Base-by-base conservation (phyloP, 2,113 vertebrate species). In the Excalfactoria chinensis region DNA sequence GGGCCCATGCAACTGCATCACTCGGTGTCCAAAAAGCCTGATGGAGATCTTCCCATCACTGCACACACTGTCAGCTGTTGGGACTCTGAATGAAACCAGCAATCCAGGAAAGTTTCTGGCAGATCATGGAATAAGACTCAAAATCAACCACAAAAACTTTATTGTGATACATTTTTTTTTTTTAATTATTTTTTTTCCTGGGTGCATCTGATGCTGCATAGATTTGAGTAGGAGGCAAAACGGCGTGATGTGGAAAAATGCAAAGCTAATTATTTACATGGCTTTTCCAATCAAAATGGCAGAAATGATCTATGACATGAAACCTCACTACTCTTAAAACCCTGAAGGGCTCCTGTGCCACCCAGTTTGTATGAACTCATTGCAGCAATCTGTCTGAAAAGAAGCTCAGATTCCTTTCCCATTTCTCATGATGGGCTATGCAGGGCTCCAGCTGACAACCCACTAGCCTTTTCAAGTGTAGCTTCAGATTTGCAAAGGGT, bases 71-170 rank as follows among this genome's bases (percentile, higher is more conserved):
- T 55, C 82, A 22, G 21, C 70, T 75, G 53, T 37, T 20, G 43
- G 35, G 8, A 6, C 62, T 40, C 1, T 0, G 0, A 9, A 58
- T 11, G 1, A 46, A 75, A 13, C 48, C 30, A 21, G 46, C 58
- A 60, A 83, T 21, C 25, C 68, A 34, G n/a, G 23, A 46, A 4
- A 22, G 7, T 2, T 71, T 44, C 67, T 68, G 58, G 34, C 69
- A 67, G 28, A 59, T 11, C 3, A 23, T 3, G 9, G 30, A 7
- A 28, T 87, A 87, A 72, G 10, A 69, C 14, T 8, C 40, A 79
- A 85, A 79, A 44, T 26, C 79, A 70, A 69, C 25, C 11, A 51
- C 26, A 43, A 56, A 72, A 72, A 40, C 4, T n/a, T 6, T 59
- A 4, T n/a, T 30, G 15, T 60, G 32, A 23, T 18, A 11, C 21